Base-by-base conservation (phyloP, 1,140 invertebrate species). In the Cherax quadricarinatus region DNA sequence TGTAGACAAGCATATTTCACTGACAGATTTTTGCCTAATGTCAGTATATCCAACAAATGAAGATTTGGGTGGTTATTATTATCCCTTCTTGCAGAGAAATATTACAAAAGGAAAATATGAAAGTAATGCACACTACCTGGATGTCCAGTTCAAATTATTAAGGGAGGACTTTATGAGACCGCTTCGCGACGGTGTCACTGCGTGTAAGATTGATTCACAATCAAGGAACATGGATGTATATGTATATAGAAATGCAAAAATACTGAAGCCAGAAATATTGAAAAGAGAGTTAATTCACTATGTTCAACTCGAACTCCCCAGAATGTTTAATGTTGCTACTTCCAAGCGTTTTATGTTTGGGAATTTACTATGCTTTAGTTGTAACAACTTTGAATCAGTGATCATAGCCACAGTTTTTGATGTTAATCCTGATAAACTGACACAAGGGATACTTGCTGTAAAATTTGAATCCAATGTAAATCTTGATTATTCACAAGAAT, bases 131-230 rank as follows among this genome's bases (percentile, higher is more conserved):
- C 96, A 97, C 93, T 98, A 98, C 94, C 94, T 98, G 21, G 97
- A 98, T 94, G 96, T 97, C 0, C 97, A 98, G 93, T 97, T 97
- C 94, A 95, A 97, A 12, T 95, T 98, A 5, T 94, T 98, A 24
- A 94, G 97, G 10, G 97, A 98, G 73, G 93, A 93, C 73, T 93
- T 93, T 84, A 81, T 91, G 53, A 62, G 89, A n/a, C 93, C 93
- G 5, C 73, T 93, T 21, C 87, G 93, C 16, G 53, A 78, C 9
- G 93, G 93, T 4, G 57, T 93, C n/a, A 57, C 78, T 30, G 83
- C 78, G 1, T 86, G 81, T 16, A 90, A 66, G 70, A 75, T 5
- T 12, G 57, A 78, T 57, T 18, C 66, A 48, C 66, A 73, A 6
- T 85, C 83, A n/a, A 30, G 49, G 18, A 81, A 24, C 53, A 30